phyloP scores from a whole-genome alignment of 2,888 invertebrate genomes.

The Physocephala rufipes region DNA sequence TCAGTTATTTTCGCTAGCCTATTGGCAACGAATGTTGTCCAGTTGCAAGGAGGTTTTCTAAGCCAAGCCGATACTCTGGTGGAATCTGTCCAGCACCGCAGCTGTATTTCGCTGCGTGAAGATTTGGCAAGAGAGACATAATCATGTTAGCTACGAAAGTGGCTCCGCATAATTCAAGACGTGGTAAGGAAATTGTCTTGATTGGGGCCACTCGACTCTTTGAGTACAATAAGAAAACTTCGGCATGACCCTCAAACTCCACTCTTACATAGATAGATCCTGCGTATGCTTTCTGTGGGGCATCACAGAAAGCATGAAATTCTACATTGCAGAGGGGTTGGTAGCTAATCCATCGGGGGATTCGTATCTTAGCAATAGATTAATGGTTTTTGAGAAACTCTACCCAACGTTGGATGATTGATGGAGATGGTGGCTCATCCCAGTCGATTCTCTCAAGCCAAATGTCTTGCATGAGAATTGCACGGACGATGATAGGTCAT shows the following conservation, averaged over 20 bases:
- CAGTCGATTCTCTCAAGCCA: constrained; percentile 11
- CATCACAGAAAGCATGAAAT: not conserved
- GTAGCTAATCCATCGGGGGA: constrained; percentile 9
- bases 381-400: not conserved
- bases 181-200: constrained; percentile 18
- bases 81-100: constrained; percentile 33
- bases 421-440: no score
- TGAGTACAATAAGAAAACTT: no score
- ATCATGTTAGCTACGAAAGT: constrained; percentile 23
- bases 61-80: constrained; percentile 36
- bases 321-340: not conserved
- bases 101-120: not conserved
- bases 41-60: constrained; percentile 25
- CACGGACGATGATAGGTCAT: not conserved
- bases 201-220: not conserved
- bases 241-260: no score
- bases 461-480: not conserved
- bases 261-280: constrained; percentile 1
- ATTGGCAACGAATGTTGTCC: constrained; percentile 14
- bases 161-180: constrained; percentile 34
- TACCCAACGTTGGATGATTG: not conserved
- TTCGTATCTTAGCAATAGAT: not conserved
- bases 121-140: not conserved
- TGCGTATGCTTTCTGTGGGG: no score
- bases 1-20: not conserved